Conservation (phyloP, 2,113 vertebrate species). For the Tapirus terrestris region DNA sequence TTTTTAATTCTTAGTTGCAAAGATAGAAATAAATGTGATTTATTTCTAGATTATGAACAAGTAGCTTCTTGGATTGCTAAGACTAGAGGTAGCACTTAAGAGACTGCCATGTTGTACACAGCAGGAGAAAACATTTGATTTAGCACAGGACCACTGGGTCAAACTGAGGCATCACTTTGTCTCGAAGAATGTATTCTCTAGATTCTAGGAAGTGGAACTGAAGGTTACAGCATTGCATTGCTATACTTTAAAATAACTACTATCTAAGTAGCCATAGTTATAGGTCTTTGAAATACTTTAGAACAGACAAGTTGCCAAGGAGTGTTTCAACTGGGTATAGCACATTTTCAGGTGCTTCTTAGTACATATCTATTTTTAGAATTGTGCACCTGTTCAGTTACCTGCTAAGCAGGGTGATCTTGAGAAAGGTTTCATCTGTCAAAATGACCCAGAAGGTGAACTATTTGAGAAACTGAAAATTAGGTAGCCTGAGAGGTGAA, state of each 20-base stretch:
- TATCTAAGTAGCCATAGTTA: neutral
- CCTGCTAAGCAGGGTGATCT: neutral
- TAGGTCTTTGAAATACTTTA: neutral
- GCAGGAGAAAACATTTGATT: neutral
- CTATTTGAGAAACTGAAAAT: constrained; percentile 37
- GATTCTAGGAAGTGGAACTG: constrained; percentile 10
- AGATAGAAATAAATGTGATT: neutral
- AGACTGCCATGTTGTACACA: neutral
- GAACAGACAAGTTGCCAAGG: neutral
- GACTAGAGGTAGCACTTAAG: neutral
- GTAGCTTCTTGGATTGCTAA: neutral
- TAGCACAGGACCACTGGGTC: neutral
- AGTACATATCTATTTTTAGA: neutral
- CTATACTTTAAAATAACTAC: neutral
- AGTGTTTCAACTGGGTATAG: neutral
- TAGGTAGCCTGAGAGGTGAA: neutral
- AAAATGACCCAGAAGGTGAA: constrained; percentile 7
- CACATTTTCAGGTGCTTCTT: neutral
- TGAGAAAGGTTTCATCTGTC: neutral
- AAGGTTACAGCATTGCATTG: constrained; percentile 25
- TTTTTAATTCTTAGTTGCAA: constrained; percentile 14
- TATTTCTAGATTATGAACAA: neutral
- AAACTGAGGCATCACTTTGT: constrained; percentile 1
- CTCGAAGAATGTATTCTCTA: neutral
- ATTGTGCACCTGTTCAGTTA: constrained; percentile 13